Percentiles rank a stretch among this genome's conserved stretches.
Evolutionary conservation across 2,888 invertebrate genomes (phyloP).

Genomic region (Eudasyphora cyanicolor): DNA sequence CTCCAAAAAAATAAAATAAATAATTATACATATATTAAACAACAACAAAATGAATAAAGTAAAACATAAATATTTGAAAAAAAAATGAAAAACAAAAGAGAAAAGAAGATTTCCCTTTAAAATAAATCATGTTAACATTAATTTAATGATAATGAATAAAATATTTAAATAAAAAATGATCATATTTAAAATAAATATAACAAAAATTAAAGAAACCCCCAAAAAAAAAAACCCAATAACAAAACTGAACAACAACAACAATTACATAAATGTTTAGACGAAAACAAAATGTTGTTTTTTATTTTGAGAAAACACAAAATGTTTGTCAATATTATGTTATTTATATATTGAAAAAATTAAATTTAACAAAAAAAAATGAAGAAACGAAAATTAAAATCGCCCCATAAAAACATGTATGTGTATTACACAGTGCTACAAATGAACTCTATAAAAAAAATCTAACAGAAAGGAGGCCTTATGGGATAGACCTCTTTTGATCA

Average conservation of each 20-base stretch:
- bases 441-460: neutral
- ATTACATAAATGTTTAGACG: slow-evolving; percentile 63
- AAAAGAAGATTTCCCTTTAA: slow-evolving; percentile 67
- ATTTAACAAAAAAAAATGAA: slow-evolving; percentile 18
- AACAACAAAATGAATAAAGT: slow-evolving; percentile 40
- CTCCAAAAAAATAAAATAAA: slow-evolving; percentile 9
- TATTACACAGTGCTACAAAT: slow-evolving; percentile 48
- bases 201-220: neutral
- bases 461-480: neutral
- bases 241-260: slow-evolving; percentile 40
- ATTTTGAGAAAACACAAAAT: slow-evolving; percentile 27
- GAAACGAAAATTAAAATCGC: neutral
- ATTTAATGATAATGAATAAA: slow-evolving; percentile 62
- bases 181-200: slow-evolving; percentile 34
- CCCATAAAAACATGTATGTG: slow-evolving; percentile 42
- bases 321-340: slow-evolving; percentile 57
- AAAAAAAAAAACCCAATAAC: slow-evolving; percentile 6
- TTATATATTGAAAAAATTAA: slow-evolving; percentile 53
- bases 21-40: slow-evolving; percentile 32
- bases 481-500: too few species aligned
- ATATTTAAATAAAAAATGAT: slow-evolving; percentile 70
- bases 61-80: slow-evolving; percentile 33
- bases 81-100: slow-evolving; percentile 69
- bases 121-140: slow-evolving; percentile 63
- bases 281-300: slow-evolving; percentile 21